Evolutionary conservation across 2,888 invertebrate species (phyloP), one percentile per base, ranked within the genome.

Genomic region (Thereva nobilitata): DNA sequence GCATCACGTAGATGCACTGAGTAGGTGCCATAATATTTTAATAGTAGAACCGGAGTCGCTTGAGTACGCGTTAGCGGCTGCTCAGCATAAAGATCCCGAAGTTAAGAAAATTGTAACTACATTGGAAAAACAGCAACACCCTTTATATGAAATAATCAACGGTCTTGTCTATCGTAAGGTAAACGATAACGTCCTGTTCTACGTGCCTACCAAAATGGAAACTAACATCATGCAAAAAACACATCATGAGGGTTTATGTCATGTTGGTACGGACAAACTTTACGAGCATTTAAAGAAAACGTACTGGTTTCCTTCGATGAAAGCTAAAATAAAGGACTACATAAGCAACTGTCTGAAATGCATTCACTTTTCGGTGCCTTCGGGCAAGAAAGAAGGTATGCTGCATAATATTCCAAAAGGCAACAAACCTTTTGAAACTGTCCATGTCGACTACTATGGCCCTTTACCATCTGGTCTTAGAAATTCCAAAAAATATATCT

Each of bases 291-390:
- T 23, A 23, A 23, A 23, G 23, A 23, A 23, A 2, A 23, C 23
- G 23, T 23, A 23, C 23, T 76, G 73, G 71, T 75, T 76, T 66
- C 73, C 76, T 0, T 72, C 73, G 8, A 77, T 80, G 76, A 69
- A 71, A 44, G 55, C 68, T 1, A 78, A 76, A 47, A 74, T 78
- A 1, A 73, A 75, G 52, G 73, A 77, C 54, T 79, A 82, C 67
- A 76, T 80, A 5, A 61, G 54, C 1, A 73, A 76, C 7, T 81
- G 80, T 67, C 70, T 82, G 1, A 71, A 77, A 6, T 82, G 80
- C 66, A 59, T 79, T 4, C 12, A 68, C 0, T 73, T 64, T 42
- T 76, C 76, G 53, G 72, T 73, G 12, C 79, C 80, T 68, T 40
- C 55, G 1, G 71, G 71, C 0, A 68, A 71, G 3, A 55, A 53